These are phyloP conservation scores for Parasteatoda lunata DNA, from an alignment of 2,888 invertebrate species.

Conservation along the genomic window DNA sequence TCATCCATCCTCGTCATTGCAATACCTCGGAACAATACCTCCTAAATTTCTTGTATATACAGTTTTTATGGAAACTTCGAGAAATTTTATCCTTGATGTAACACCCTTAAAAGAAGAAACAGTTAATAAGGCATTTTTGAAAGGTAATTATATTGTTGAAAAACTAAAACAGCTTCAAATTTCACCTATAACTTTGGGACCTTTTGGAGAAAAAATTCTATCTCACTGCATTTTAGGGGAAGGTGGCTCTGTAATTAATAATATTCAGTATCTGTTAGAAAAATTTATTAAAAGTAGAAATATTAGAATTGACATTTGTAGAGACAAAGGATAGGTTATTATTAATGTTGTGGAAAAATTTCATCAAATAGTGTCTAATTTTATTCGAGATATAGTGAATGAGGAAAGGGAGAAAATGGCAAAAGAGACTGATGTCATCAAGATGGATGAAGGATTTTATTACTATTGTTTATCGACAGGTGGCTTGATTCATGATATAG, in stretches of 20 bases:
- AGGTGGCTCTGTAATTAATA: conserved; percentile 32
- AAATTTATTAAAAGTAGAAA: conserved; percentile 28
- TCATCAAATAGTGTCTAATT: conserved; percentile 38
- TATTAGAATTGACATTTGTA: conserved; percentile 40
- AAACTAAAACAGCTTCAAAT: conserved; percentile 40
- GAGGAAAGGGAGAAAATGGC: conserved; percentile 25
- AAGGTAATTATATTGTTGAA: conserved; percentile 31
- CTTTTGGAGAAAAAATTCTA: conserved; percentile 55
- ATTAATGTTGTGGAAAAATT: conserved; percentile 28
- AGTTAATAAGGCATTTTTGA: conserved; percentile 24
- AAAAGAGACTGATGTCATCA: conserved; percentile 44
- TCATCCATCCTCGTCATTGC: conserved; percentile 63
- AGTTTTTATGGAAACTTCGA: conserved; percentile 48
- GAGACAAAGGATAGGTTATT: conserved; percentile 46
- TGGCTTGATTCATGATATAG: conserved; percentile 45
- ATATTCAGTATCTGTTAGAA: conserved; percentile 39
- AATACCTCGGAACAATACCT: conserved; percentile 29
- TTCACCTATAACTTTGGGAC: conserved; percentile 38
- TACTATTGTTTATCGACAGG: conserved; percentile 38
- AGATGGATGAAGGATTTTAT: conserved; percentile 24
- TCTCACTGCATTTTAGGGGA: conserved; percentile 42
- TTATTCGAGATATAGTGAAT: conserved; percentile 25
- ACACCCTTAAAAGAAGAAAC: conserved; percentile 49
- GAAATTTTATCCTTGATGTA: conserved; percentile 55
- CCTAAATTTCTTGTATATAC: conserved; percentile 56